Base-by-base conservation (phyloP, 2,797 vertebrate genomes). In the Taenioides sp. region DNA sequence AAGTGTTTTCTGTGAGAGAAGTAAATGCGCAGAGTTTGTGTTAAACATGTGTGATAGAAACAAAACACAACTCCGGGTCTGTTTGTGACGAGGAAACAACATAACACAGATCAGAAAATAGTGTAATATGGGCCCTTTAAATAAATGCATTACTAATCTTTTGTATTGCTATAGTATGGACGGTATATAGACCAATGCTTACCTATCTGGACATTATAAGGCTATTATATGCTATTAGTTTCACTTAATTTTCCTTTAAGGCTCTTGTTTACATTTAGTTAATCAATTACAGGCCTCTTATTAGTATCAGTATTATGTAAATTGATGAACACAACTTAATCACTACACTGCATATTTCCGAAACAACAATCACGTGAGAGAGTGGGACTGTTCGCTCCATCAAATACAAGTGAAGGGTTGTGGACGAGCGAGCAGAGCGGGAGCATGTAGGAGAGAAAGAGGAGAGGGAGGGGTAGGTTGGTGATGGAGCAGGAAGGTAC, bases 401-500 rank as follows among this genome's bases (percentile, higher is more conserved):
- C 60, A 75, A 66, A 77, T 77, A 77, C 73, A 75, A 75, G 40
- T 55, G 65, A 66, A 67, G 28, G 71, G 79, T 70, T 64, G 71
- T 67, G 79, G 80, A 79, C 81, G 73, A 40, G 73, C 71, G 86
- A 88, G 85, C 75, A 73, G 70, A 75, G 81, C 77, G 80, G 82
- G 76, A 70, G 59, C 6, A 34, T 61, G 82, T 85, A 86, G 79
- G 74, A 67, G 73, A 80, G 74, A 23, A 16, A 62, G 73, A 34
- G 23, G n/a, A 55, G 65, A 6, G 4, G 23, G 23, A 28, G 65
- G 64, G 62, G 37, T 0, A 70, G 16, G 72, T 40, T 40, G 80
- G 74, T 69, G 77, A 85, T 78, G 80, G 77, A 60, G 54, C 78
- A 78, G 82, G 80, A 69, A 92, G 87, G 86, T 85, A 91, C 81